A percentile compares a stretch with the other conserved stretches of the same genome.
phyloP scores from a whole-genome alignment of 1,140 invertebrate genomes.

The Charaxes varanes region DNA sequence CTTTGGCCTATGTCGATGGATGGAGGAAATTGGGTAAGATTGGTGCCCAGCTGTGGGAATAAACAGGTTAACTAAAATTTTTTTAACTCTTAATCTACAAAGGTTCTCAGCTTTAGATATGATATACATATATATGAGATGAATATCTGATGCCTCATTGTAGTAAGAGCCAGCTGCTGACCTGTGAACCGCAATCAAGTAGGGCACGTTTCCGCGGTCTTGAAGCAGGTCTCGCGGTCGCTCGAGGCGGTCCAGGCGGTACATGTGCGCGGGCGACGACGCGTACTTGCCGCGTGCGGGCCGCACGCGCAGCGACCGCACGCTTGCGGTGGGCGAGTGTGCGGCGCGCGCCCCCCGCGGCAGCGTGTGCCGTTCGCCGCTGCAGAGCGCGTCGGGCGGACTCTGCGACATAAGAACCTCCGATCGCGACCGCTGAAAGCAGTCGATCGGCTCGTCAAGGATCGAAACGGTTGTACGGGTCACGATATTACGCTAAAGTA shows the following conservation, averaged over 20 bases:
- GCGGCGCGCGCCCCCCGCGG: constrained; percentile 1
- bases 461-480: too few species aligned
- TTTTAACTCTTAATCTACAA: too few species aligned
- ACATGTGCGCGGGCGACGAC: constrained; percentile 12
- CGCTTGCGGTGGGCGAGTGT: neutral
- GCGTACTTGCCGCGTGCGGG: constrained; percentile 6
- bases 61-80: too few species aligned
- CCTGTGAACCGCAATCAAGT: constrained; percentile 24
- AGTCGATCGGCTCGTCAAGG: neutral
- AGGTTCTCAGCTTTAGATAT: too few species aligned
- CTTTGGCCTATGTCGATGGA: too few species aligned
- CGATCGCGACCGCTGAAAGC: constrained; percentile 20
- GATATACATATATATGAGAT: too few species aligned
- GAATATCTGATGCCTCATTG: too few species aligned
- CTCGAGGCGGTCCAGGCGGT: constrained; percentile 2
- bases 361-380: constrained; percentile 4
- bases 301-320: neutral
- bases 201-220: constrained; percentile 1
- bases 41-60: too few species aligned
- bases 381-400: neutral
- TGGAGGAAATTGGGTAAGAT: too few species aligned
- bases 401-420: constrained; percentile 18
- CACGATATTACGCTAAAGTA: too few species aligned
- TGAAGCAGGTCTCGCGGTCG: neutral
- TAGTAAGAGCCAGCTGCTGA: too few species aligned